Evolutionary conservation across 2,888 invertebrate genomes (phyloP).

Genomic region (Drosophila trichaetosa): DNA sequence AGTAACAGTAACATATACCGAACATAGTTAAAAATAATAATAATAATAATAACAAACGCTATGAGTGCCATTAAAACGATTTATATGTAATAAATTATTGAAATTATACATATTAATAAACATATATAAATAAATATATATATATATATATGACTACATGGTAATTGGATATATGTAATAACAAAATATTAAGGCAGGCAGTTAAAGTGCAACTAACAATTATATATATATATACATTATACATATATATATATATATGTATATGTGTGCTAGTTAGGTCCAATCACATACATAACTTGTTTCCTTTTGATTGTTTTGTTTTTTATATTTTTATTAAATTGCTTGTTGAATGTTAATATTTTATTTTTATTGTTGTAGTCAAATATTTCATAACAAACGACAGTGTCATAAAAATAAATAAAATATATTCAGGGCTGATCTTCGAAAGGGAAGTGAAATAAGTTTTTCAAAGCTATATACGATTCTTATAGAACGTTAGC

Average conservation of each 20-base stretch:
- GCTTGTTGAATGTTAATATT: slow-evolving; percentile 43
- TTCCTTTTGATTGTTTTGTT: slow-evolving; percentile 34
- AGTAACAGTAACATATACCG: slow-evolving; percentile 32
- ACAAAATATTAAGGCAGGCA: slow-evolving; percentile 48
- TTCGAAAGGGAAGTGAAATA: background rate
- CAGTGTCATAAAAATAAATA: slow-evolving; percentile 29
- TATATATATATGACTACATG: slow-evolving; percentile 30
- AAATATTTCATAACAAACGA: slow-evolving; percentile 38
- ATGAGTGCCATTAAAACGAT: slow-evolving; percentile 73
- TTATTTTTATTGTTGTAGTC: slow-evolving; percentile 49
- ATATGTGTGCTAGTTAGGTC: slow-evolving; percentile 49
- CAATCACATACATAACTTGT: slow-evolving; percentile 33
- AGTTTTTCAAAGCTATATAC: background rate
- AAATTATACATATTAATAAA: slow-evolving; percentile 72
- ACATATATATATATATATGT: slow-evolving; percentile 28
- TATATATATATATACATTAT: slow-evolving; percentile 30
- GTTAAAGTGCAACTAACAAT: slow-evolving; percentile 59
- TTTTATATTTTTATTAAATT: slow-evolving; percentile 26
- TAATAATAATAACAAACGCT: slow-evolving; percentile 61
- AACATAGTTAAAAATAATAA: slow-evolving; percentile 35
- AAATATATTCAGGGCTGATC: slow-evolving; percentile 19
- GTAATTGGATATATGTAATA: slow-evolving; percentile 31
- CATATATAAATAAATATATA: slow-evolving; percentile 38
- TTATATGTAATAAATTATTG: slow-evolving; percentile 76
- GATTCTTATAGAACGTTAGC: slow-evolving; percentile 7